Evolutionary conservation across 92 coral and sea anemone genomes (phyloP), one percentile per base, ranked within the genome.

Genomic region (Epizoanthus fatuus): DNA sequence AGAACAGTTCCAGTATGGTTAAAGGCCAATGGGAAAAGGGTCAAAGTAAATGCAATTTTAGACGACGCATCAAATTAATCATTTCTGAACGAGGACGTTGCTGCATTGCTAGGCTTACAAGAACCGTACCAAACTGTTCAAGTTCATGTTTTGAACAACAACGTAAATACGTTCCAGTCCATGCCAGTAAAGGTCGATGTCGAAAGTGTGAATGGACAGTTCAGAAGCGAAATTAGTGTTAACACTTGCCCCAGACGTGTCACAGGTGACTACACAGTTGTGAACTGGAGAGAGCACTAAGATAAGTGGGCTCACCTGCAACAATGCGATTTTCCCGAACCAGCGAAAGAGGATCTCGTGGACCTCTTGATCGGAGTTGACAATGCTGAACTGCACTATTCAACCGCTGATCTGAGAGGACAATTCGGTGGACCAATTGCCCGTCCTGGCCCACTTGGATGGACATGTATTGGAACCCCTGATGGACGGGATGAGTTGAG

Each of bases 361-460:
- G 93, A 93, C 55, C 53, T 93, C 3, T 81, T 90, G 47, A 87
- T 84, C 13, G 93, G 93, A 22, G 56, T 89, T 14, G 93, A 89
- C 74, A 69, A 88, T 35, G 85, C 85, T 8, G 91, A 93, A 5
- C 59, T 93, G 57, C 95, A 89, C 83, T 89, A 89, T 44, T 92
- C 91, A 7, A 74, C 56, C 22, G 84, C 59, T 38, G 92, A 86
- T 69, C 72, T 93, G 19, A 89, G 87, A 51, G 89, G 93, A 17
- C 63, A 60, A 19, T 17, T 79, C 13, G 86, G 86, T 29, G 84
- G 51, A 14, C 93, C 91, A 45, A 75, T 89, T 40, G 93, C 93
- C 35, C 91, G 91, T 5, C 80, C 86, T 54, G 95, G 91, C 69
- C 95, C 93, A n/a, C 88, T 92, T 16, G 88, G 95, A 47, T 88